Evolutionary conservation across 1,140 invertebrate genomes (phyloP), one percentile per base, ranked within the genome.

Genomic region (Diploscapter pachys): DNA sequence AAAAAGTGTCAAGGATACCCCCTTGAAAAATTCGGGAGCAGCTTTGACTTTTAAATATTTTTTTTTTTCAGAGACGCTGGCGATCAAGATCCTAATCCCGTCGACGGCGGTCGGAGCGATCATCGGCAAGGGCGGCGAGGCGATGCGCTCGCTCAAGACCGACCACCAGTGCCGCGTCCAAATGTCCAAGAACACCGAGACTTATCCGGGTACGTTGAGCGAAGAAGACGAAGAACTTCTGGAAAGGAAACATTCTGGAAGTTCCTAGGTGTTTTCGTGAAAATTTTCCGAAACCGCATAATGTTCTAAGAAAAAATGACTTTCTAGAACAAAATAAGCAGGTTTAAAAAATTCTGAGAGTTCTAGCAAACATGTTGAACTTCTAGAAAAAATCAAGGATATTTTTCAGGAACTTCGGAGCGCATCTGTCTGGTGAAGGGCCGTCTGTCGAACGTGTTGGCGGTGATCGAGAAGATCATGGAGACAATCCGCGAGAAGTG

Each of bases 401-500:
- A 52, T 65, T 73, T 88, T 90, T 9, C 86, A 96, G 95, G 94
- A 82, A 99, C 96, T 79, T 93, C 93, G 79, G 96, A 98, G 87
- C 89, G 96, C 77, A 94, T 98, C 56, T 99, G 96, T 87, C 89
- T 99, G 68, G 96, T 99, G 83, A 96, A 94, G 57, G 96, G 96
- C 65, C 92, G 91, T 66, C 90, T 95, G 72, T 94, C 95, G 72
- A 91, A 93, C 78, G 95, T 96, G 80, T 92, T 95, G 90, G 90
- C 91, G 78, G 94, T 96, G 68, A 90, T 97, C 88, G 92, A 93
- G 82, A 96, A 96, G 86, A 96, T 98, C 79, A 94, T 95, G 91
- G 94, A 97, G 83, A 97, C 96, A 89, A 97, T 98, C 80, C 91
- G 92, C 82, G 95, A 98, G 87, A 98, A 97, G 86, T 94, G 95